A percentile compares a stretch with the other conserved stretches of the same genome.
Evolutionary conservation across 2,113 vertebrate species (phyloP).

Genomic region (Himantopus leucocephalus): DNA sequence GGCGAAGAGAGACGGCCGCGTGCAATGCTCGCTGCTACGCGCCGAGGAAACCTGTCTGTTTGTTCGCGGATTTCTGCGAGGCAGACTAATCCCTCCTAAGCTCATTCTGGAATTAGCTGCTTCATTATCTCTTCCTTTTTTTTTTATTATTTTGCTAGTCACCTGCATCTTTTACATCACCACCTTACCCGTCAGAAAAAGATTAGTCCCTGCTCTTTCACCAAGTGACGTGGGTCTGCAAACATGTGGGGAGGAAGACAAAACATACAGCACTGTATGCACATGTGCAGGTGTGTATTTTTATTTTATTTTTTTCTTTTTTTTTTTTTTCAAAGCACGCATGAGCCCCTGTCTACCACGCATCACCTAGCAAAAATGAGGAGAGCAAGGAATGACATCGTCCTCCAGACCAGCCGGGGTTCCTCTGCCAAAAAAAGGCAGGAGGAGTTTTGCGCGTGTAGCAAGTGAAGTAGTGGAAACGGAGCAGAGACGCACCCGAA

Average conservation of each 20-base stretch:
- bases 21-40: too few species aligned
- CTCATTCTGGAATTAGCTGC: constrained; percentile 13
- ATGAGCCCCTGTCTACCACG: background rate
- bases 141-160: background rate
- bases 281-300: too few species aligned
- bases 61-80: background rate
- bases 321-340: background rate
- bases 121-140: constrained; percentile 3
- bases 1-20: accelerated
- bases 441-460: background rate
- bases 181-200: background rate
- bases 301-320: background rate
- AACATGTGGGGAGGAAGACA: background rate
- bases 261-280: accelerated
- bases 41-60: background rate
- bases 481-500: background rate
- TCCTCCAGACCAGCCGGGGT: background rate
- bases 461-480: background rate
- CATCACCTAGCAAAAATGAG: background rate
- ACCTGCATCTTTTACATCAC: background rate
- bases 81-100: constrained; percentile 35
- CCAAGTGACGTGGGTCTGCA: accelerated
- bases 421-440: background rate
- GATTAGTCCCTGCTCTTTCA: background rate
- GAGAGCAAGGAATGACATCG: background rate